phyloP scores from a whole-genome alignment of 2,888 invertebrate genomes.

The Sepioteuthis lessoniana region DNA sequence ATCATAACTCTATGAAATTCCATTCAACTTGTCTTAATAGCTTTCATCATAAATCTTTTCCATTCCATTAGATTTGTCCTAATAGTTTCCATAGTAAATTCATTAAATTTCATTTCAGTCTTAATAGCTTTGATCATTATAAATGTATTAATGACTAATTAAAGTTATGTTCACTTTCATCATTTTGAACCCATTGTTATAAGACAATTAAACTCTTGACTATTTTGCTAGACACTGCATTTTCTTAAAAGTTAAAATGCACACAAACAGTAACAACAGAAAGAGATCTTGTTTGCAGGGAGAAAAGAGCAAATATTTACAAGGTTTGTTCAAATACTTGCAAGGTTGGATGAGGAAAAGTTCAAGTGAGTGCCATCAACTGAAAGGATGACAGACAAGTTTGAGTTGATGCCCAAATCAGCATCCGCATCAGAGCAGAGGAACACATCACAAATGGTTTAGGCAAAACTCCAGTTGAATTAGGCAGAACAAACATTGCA shows the following conservation, averaged over 20 bases:
- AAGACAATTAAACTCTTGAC: neutral
- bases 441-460: conserved; percentile 23
- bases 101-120: too few species aligned
- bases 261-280: neutral
- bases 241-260: neutral
- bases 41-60: too few species aligned
- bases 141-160: too few species aligned
- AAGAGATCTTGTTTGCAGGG: neutral
- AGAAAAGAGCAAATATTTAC: neutral
- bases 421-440: neutral
- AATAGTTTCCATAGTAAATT: too few species aligned
- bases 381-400: neutral
- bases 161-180: too few species aligned
- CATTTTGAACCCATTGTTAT: neutral
- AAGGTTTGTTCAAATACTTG: neutral
- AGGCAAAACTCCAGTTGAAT: conserved; percentile 23
- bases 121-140: too few species aligned
- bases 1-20: too few species aligned
- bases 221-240: neutral
- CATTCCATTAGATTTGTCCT: too few species aligned
- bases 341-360: neutral
- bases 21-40: too few species aligned
- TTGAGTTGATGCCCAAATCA: conserved; percentile 33
- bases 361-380: neutral
- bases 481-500: conserved; percentile 33